Conservation (phyloP, 2,113 vertebrate species). For the Dipodomys ordii region DNA sequence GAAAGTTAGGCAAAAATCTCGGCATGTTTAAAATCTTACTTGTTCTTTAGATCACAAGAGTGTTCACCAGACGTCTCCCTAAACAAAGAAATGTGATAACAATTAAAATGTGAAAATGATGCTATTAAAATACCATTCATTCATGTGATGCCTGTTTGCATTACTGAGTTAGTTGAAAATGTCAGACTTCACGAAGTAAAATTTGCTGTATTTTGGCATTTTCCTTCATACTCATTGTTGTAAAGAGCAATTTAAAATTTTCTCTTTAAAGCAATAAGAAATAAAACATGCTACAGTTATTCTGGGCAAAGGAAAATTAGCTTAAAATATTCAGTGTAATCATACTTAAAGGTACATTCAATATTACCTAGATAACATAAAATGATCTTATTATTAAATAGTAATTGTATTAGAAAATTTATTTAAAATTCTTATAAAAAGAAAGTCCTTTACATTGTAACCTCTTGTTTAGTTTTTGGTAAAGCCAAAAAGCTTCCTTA, state of each 20-base stretch:
- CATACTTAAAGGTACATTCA: neutral
- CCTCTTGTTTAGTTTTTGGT: neutral
- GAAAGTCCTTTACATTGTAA: neutral
- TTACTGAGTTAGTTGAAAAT: neutral
- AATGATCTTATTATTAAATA: constrained; percentile 5
- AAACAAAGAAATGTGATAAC: constrained; percentile 68
- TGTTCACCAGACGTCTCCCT: constrained; percentile 82
- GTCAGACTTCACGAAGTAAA: constrained; percentile 38
- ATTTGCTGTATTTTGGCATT: constrained; percentile 62
- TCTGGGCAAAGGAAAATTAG: neutral
- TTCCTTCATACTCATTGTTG: constrained; percentile 35
- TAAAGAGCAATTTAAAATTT: constrained; percentile 46
- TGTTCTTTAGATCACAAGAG: constrained; percentile 80
- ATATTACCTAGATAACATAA: neutral
- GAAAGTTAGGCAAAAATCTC: constrained; percentile 2
- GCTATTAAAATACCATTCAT: constrained; percentile 52
- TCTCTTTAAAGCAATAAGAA: constrained; percentile 43
- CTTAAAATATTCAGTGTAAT: neutral
- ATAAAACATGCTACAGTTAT: constrained; percentile 35
- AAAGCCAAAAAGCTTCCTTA: neutral
- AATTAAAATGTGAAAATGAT: constrained; percentile 72
- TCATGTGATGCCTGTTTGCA: constrained; percentile 44
- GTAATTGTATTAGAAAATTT: neutral
- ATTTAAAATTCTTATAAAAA: neutral
- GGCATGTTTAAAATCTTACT: constrained; percentile 85